Evolutionary conservation across 2,888 invertebrate species (phyloP).

Genomic region (Andrena haemorrhoa): DNA sequence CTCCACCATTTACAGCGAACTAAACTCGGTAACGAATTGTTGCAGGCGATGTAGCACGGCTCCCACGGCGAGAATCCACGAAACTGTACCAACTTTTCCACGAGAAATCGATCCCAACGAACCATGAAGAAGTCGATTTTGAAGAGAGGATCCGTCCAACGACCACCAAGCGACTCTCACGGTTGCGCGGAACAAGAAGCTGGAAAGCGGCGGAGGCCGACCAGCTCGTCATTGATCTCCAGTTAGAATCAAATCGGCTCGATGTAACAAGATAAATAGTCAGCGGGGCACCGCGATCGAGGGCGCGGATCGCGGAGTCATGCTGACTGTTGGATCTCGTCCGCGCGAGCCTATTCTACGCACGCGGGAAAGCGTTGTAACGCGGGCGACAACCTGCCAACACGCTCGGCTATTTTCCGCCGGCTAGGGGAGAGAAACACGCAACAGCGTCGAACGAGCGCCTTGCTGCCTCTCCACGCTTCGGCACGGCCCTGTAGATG

Average conservation of each 20-base stretch:
- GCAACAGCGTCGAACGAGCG: not conserved
- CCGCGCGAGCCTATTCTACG: conserved; percentile 39
- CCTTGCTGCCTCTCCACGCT: not conserved
- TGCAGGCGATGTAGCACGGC: conserved; percentile 8
- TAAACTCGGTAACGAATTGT: not conserved
- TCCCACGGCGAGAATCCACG: not conserved
- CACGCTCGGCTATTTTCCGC: conserved; percentile 33
- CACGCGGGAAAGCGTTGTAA: conserved; percentile 39
- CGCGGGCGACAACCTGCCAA: conserved; percentile 46
- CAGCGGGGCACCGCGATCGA: conserved; percentile 76
- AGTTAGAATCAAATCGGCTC: conserved; percentile 80
- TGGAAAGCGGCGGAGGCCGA: conserved; percentile 68
- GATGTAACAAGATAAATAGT: conserved; percentile 83
- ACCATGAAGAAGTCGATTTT: not conserved
- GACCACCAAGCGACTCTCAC: conserved; percentile 26
- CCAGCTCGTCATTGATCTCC: conserved; percentile 77
- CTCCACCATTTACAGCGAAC: not conserved
- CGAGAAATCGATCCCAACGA: conserved; percentile 12
- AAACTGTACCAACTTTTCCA: not conserved
- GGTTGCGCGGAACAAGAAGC: conserved; percentile 61
- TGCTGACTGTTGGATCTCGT: conserved; percentile 74
- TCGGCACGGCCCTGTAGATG: not conserved
- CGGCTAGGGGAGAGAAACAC: conserved; percentile 7
- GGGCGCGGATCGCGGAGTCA: conserved; percentile 75
- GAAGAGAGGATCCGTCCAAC: not conserved